phyloP scores from a whole-genome alignment of 1,140 invertebrate genomes.

The Drosophila burlai region DNA sequence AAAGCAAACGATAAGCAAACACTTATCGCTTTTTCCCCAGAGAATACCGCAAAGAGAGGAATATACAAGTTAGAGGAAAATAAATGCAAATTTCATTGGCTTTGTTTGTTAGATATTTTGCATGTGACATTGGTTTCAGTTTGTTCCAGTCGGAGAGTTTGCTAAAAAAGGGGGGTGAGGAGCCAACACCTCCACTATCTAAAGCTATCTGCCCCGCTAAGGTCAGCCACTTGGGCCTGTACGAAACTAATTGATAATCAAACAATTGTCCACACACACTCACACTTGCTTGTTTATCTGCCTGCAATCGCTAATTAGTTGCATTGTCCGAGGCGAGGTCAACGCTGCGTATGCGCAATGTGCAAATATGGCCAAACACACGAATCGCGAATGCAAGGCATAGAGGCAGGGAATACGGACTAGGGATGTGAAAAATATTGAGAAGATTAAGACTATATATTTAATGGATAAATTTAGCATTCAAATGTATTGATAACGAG shows the following conservation, averaged over 20 bases:
- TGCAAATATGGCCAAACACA: conserved; percentile 63
- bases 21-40: not conserved
- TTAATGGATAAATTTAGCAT: too few species aligned
- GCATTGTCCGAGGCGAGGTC: conserved; percentile 50
- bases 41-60: not conserved
- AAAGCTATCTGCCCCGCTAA: conserved; percentile 43
- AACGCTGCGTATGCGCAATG: conserved; percentile 77
- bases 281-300: conserved; percentile 38
- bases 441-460: too few species aligned
- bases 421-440: not conserved
- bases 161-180: not conserved
- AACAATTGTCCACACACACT: conserved; percentile 52
- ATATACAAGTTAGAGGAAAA: conserved; percentile 3
- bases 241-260: conserved; percentile 76
- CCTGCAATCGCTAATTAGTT: conserved; percentile 63
- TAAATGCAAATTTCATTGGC: conserved; percentile 30
- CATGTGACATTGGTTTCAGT: conserved; percentile 38
- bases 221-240: conserved; percentile 43
- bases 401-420: conserved; percentile 32
- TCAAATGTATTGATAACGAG: not conserved
- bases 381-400: conserved; percentile 34
- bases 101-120: conserved; percentile 21
- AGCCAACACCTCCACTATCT: conserved; percentile 24
- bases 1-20: not conserved
- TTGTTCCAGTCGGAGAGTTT: conserved; percentile 23